Evolutionary conservation across 2,797 vertebrate species (phyloP), one percentile per base, ranked within the genome.

Genomic region (Mastacembelus armatus): DNA sequence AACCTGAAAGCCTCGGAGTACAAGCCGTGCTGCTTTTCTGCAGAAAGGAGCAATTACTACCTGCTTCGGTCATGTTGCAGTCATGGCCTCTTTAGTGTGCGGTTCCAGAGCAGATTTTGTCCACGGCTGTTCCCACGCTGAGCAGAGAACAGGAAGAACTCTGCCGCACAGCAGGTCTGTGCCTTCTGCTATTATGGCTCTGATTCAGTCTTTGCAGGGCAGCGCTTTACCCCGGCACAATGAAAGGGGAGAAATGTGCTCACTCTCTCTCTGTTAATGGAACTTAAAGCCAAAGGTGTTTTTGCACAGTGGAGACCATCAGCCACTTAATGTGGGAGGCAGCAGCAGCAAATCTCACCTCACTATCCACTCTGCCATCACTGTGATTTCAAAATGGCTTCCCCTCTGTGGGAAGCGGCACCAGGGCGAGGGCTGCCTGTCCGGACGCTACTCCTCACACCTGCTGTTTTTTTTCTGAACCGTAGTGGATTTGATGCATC

Each of bases 111-210:
- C 84, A 83, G 81, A 73, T 88, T 87, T 74, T 75, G 78, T 89
- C 84, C 66, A 18, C 12, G 78, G 87, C 81, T 82, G 87, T 88
- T 88, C 85, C 88, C 91, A 90, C 83, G 79, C 89, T 87, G 88
- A 83, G 89, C 43, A 74, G 75, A 90, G 88, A 88, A 91, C 89
- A 91, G 89, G 88, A 90, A 88, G 89, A 83, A 88, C 88, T 90
- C 84, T 18, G 88, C 69, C 9, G 24, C 87, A 48, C 90, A 89
- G 89, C 89, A 78, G 85, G 91, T 70, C 79, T 64, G 86, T 85
- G 85, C 91, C 91, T 90, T 92, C 91, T 92, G 91, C 88, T 81
- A 83, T 85, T 80, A 88, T 91, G 91, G 90, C 90, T 42, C 42
- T 81, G 88, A 89, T 91, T 92, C 91, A 92, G 90, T 88, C 87